Evolutionary conservation across 2,113 vertebrate genomes (phyloP).

Genomic region (Aldabrachelys gigantea): DNA sequence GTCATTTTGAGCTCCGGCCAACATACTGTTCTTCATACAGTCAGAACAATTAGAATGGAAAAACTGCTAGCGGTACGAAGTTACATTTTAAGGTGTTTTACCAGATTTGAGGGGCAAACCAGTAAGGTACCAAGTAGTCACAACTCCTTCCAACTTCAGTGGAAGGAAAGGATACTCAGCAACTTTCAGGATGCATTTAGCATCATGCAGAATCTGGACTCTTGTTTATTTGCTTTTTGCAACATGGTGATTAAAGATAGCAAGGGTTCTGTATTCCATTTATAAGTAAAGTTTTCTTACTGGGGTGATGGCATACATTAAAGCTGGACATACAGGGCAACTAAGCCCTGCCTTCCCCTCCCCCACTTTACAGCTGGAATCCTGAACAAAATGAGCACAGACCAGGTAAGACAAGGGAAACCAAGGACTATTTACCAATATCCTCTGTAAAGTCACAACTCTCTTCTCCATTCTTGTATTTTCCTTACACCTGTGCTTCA

Average conservation of each 20-base stretch:
- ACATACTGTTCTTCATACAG: not conserved
- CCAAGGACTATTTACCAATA: not conserved
- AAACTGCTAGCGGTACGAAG: not conserved
- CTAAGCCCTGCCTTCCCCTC: too few species aligned
- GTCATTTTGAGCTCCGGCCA: not conserved
- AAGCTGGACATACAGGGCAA: not conserved
- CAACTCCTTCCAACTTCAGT: slow-evolving; percentile 39
- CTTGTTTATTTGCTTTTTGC: not conserved
- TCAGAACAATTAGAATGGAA: not conserved
- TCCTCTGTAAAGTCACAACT: not conserved
- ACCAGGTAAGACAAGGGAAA: not conserved
- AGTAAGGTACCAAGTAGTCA: not conserved
- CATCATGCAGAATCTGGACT: not conserved
- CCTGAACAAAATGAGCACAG: not conserved
- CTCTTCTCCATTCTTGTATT: not conserved
- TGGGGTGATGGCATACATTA: not conserved
- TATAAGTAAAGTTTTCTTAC: not conserved
- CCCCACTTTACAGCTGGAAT: not conserved
- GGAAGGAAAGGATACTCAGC: not conserved
- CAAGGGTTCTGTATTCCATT: not conserved
- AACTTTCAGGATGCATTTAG: not conserved
- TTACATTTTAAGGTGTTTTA: not conserved
- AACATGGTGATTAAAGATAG: not conserved
- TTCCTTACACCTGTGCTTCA: not conserved
- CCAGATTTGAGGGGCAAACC: slow-evolving; percentile 6